Conservation (phyloP, 2,113 vertebrate species). For the Callionymus lyra region DNA sequence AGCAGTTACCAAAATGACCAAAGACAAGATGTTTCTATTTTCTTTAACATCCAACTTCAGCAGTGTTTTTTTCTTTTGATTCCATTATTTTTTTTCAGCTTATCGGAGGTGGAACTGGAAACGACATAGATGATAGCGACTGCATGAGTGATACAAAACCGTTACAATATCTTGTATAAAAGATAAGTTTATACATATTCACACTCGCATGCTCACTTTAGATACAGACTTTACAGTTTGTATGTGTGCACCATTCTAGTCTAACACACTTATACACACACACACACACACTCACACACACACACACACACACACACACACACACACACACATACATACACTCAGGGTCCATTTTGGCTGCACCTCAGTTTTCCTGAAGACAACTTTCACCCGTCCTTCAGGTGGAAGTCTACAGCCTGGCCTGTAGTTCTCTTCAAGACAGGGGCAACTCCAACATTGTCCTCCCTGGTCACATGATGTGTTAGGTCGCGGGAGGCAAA, state of each 20-base stretch:
- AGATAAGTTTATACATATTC: constrained; percentile 70
- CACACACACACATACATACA: constrained; percentile 22
- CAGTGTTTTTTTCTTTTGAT: constrained; percentile 12
- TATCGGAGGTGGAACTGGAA: constrained; percentile 28
- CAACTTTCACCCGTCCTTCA: constrained; percentile 19
- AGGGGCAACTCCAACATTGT: constrained; percentile 48
- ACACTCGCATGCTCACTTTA: constrained; percentile 61
- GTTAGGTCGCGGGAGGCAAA: constrained; percentile 72
- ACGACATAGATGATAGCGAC: constrained; percentile 45
- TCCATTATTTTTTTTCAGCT: constrained; percentile 8
- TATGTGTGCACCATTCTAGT: constrained; percentile 59
- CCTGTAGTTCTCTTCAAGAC: constrained; percentile 13
- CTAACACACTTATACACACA: constrained; percentile 52
- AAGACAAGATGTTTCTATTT: constrained; percentile 20
- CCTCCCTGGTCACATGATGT: constrained; percentile 21
- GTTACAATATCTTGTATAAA: constrained; percentile 68
- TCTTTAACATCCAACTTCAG: constrained; percentile 29
- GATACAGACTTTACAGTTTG: constrained; percentile 64
- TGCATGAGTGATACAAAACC: constrained; percentile 62
- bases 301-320: constrained; percentile 14
- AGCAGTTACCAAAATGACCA: constrained; percentile 42
- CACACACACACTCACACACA: constrained; percentile 24
- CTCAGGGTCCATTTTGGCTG: constrained; percentile 57
- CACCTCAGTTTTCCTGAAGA: constrained; percentile 41
- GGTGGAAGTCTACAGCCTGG: constrained; percentile 11